These are phyloP conservation scores for Planococcus citri DNA, from an alignment of 1,140 invertebrate genomes.

Conservation along the genomic window DNA sequence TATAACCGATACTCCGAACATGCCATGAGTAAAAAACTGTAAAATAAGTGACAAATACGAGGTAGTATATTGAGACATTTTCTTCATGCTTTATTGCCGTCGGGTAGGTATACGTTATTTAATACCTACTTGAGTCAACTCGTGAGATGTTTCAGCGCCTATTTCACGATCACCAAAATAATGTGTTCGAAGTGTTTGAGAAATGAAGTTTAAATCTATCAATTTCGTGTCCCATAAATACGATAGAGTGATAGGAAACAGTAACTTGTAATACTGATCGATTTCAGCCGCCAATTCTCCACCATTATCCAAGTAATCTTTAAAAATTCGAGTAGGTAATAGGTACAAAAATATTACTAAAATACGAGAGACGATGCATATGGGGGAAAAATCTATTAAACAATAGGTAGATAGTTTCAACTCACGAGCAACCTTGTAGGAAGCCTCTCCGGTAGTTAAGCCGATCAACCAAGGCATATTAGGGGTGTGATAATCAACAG, in stretches of 20 bases:
- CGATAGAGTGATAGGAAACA: not conserved
- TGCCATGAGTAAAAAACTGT: not conserved
- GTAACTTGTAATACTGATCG: not conserved
- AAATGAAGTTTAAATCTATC: not conserved
- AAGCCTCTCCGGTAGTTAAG: not conserved
- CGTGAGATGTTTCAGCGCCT: not conserved
- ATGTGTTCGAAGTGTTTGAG: not conserved
- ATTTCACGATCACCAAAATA: constrained; percentile 10
- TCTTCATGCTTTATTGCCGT: too few relatives aligned
- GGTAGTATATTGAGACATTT: too few relatives aligned
- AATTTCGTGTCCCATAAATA: not conserved
- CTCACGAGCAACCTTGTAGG: not conserved
- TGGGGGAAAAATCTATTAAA: too few relatives aligned
- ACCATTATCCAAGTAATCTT: not conserved
- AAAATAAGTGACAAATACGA: not conserved
- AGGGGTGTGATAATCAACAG: not conserved
- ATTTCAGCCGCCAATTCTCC: not conserved
- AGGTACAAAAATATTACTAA: too few relatives aligned
- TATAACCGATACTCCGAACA: not conserved
- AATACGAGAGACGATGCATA: too few relatives aligned
- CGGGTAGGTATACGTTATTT: too few relatives aligned
- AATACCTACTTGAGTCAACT: not conserved
- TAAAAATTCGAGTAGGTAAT: too few relatives aligned
- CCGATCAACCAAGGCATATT: not conserved
- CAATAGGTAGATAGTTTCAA: not conserved